phyloP scores from a whole-genome alignment of 2,113 vertebrate genomes.

The Muntiacus muntjak region DNA sequence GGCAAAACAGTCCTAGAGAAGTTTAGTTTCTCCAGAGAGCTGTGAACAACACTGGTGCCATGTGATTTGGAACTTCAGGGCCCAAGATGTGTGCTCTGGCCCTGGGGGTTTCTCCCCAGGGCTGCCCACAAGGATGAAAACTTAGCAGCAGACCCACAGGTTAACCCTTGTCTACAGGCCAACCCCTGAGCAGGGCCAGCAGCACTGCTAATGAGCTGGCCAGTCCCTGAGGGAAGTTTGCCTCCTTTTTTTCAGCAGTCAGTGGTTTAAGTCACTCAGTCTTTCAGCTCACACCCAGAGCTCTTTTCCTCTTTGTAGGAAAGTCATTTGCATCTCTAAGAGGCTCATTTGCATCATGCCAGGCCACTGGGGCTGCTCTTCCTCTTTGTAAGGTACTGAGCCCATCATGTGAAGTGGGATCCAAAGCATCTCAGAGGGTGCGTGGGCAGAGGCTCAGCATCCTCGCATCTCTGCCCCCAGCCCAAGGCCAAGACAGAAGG shows the following conservation, averaged over 20 bases:
- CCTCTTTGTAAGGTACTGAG: background rate
- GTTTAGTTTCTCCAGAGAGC: background rate
- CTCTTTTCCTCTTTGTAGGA: conserved; percentile 33
- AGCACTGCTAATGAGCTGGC: background rate
- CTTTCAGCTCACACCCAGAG: conserved; percentile 15
- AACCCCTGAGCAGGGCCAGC: background rate
- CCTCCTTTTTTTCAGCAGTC: background rate
- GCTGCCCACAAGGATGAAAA: background rate
- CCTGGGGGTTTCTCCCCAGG: background rate
- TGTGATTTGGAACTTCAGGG: background rate
- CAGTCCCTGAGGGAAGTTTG: background rate
- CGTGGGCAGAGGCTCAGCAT: background rate
- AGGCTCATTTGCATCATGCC: conserved; percentile 41
- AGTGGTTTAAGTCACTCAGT: conserved; percentile 11
- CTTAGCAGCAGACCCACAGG: background rate
- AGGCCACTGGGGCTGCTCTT: background rate
- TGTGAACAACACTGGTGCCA: background rate
- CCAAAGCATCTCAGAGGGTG: background rate
- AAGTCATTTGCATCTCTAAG: conserved; percentile 60
- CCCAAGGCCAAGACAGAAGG: background rate
- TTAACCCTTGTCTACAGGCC: background rate
- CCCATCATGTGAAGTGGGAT: background rate
- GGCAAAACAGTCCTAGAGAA: background rate
- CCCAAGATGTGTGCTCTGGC: background rate
- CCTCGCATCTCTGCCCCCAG: background rate